phyloP scores from a whole-genome alignment of 1,140 invertebrate genomes.

The Bursaphelenchus mucronatus region DNA sequence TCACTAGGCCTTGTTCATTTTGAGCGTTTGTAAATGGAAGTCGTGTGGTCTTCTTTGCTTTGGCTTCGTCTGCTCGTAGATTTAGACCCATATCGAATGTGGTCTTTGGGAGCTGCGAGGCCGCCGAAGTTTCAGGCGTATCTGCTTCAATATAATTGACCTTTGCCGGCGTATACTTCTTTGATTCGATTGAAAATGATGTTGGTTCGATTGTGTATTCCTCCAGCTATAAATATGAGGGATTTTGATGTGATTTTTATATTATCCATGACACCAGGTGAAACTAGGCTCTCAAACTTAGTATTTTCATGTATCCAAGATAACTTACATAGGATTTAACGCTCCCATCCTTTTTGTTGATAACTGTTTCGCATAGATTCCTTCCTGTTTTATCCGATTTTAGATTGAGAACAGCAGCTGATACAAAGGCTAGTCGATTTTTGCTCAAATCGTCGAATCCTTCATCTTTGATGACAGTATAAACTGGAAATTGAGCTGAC shows the following conservation, averaged over 20 bases:
- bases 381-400: slow-evolving; percentile 2
- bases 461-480: slow-evolving; percentile 1
- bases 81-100: slow-evolving; percentile 43
- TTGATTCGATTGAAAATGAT: slow-evolving; percentile 16
- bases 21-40: slow-evolving; percentile 36
- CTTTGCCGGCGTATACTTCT: slow-evolving; percentile 17
- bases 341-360: slow-evolving; percentile 34
- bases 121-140: not conserved
- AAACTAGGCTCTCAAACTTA: slow-evolving; percentile 2
- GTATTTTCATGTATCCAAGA: not conserved
- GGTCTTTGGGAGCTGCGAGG: slow-evolving; percentile 11
- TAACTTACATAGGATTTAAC: slow-evolving; percentile 23
- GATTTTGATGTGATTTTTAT: not conserved
- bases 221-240: slow-evolving; percentile 27
- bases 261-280: slow-evolving; percentile 1
- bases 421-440: slow-evolving; percentile 20
- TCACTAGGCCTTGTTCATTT: slow-evolving; percentile 35
- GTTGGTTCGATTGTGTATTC: slow-evolving; percentile 24
- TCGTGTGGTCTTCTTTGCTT: slow-evolving; percentile 32
- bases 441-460: slow-evolving; percentile 18
- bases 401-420: slow-evolving; percentile 26
- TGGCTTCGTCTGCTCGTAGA: slow-evolving; percentile 28
- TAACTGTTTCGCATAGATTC: slow-evolving; percentile 29
- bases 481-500: slow-evolving; percentile 14
- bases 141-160: not conserved